Evolutionary conservation across 1,140 invertebrate species (phyloP).

Genomic region (Drosophila asahinai): DNA sequence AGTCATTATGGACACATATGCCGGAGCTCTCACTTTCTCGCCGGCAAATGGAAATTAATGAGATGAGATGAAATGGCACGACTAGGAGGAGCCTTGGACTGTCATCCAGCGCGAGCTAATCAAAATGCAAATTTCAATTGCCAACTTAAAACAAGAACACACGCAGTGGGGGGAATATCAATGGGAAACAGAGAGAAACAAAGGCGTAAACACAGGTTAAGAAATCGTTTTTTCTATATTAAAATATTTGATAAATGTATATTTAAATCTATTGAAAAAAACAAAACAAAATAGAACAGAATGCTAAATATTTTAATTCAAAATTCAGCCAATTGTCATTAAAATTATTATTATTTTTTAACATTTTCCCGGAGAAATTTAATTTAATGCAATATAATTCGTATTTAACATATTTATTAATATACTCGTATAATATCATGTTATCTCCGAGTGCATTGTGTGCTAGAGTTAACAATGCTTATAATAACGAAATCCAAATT

Average conservation of each 20-base stretch:
- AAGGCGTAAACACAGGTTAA: neutral
- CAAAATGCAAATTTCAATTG: conserved; percentile 83
- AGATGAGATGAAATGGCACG: conserved; percentile 8
- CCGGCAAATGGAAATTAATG: conserved; percentile 55
- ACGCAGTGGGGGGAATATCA: neutral
- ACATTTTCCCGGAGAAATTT: neutral
- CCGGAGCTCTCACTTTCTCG: conserved; percentile 28
- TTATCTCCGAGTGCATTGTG: neutral
- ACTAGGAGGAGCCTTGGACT: conserved; percentile 24
- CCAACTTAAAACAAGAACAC: conserved; percentile 40
- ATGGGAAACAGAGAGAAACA: conserved; percentile 6
- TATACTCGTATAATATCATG: too few species aligned
- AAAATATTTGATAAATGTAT: neutral
- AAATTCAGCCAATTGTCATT: too few species aligned
- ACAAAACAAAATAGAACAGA: neutral
- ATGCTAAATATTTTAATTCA: too few species aligned
- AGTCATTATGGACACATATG: conserved; percentile 66
- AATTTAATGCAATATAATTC: too few species aligned
- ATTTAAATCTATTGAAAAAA: too few species aligned
- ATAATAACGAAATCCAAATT: conserved; percentile 50
- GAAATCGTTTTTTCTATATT: neutral
- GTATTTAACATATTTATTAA: too few species aligned
- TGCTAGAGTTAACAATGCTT: conserved; percentile 33
- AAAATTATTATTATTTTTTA: neutral
- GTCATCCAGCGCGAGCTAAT: conserved; percentile 57